Evolutionary conservation across 2,797 vertebrate species (phyloP).

Genomic region (Rhinogobio ventralis): DNA sequence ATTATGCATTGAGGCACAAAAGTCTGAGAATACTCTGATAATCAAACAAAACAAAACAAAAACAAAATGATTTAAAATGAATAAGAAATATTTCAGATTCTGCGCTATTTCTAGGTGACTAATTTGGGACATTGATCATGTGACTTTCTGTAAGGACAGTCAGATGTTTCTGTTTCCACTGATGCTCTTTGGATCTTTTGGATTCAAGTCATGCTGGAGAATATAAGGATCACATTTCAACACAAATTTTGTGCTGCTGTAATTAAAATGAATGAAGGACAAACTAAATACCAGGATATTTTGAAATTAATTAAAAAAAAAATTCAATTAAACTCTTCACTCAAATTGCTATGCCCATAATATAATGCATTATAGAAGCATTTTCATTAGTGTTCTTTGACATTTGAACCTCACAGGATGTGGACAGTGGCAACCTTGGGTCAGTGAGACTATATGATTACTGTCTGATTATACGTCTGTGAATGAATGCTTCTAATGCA

Average conservation of each 20-base stretch:
- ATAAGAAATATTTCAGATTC: background rate
- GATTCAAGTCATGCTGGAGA: background rate
- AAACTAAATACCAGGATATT: background rate
- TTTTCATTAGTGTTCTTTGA: slow-evolving; percentile 24
- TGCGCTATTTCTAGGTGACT: background rate
- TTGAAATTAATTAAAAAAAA: too few relatives aligned
- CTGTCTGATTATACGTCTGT: slow-evolving; percentile 26
- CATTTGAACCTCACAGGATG: background rate
- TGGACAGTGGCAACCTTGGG: slow-evolving; percentile 23
- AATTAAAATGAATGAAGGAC: background rate
- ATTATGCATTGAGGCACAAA: background rate
- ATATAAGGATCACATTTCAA: background rate
- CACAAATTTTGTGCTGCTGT: background rate
- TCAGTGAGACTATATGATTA: background rate
- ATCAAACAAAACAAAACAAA: background rate
- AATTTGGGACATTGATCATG: background rate
- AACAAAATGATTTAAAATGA: background rate
- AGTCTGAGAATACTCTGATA: background rate
- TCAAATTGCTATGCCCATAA: background rate
- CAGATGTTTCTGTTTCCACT: background rate
- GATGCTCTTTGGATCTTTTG: too few relatives aligned
- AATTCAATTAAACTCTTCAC: background rate
- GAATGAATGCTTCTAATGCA: slow-evolving; percentile 24
- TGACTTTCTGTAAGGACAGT: background rate
- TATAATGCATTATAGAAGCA: background rate